These are phyloP conservation scores for Cichlasoma orientale DNA, from an alignment of 2,797 vertebrate species.

Conservation along the genomic window DNA sequence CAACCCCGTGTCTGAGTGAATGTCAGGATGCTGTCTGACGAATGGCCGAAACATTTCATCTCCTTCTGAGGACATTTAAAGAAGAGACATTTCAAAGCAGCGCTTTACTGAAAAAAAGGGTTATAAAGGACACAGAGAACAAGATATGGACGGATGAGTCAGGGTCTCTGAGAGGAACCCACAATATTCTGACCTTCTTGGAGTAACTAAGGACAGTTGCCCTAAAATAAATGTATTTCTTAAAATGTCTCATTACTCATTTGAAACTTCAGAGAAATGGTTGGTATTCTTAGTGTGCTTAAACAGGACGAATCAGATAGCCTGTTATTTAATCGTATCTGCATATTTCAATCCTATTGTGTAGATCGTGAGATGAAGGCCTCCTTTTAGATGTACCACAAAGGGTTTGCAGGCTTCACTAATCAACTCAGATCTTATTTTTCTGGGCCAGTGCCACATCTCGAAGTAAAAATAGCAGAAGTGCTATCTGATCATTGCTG, in stretches of 20 bases:
- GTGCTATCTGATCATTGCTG: constrained; percentile 64
- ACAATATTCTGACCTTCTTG: constrained; percentile 18
- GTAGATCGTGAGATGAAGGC: constrained; percentile 48
- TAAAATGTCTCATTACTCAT: constrained; percentile 36
- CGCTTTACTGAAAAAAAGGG: not conserved
- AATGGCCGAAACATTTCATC: constrained; percentile 35
- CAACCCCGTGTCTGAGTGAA: constrained; percentile 29
- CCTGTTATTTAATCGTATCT: constrained; percentile 47
- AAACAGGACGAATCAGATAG: constrained; percentile 32
- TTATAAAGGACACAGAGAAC: not conserved
- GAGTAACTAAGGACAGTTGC: constrained; percentile 44
- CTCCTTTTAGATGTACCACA: constrained; percentile 56
- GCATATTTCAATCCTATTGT: constrained; percentile 48
- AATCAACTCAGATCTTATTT: constrained; percentile 64
- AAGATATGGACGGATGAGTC: not conserved
- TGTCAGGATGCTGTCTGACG: constrained; percentile 13
- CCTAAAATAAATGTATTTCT: constrained; percentile 69
- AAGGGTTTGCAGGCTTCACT: constrained; percentile 59
- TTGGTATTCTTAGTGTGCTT: constrained; percentile 23
- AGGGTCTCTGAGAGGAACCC: not conserved
- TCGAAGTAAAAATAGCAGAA: constrained; percentile 68
- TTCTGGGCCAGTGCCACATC: constrained; percentile 66
- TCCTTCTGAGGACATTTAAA: not conserved
- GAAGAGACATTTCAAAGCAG: constrained; percentile 17
- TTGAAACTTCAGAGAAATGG: constrained; percentile 22